A percentile compares a stretch with the other conserved stretches of the same genome.
These are phyloP conservation scores for zebrafish (Danio rerio) DNA, from an alignment of 2,113 vertebrate species.

Conservation along the genomic window DNA sequence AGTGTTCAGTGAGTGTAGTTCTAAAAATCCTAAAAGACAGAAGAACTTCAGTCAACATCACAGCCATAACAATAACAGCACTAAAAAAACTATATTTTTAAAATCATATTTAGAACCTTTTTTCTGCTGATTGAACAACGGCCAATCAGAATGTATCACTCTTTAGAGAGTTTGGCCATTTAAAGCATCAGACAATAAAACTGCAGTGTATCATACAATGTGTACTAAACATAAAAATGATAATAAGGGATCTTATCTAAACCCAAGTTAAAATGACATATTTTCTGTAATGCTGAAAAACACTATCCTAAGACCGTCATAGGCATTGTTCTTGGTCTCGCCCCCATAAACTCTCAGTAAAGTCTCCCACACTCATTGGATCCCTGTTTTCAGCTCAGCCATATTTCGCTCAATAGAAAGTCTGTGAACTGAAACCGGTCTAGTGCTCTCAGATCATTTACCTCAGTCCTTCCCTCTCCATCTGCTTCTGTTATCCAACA, in stretches of 20 bases:
- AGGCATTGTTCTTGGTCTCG: not conserved
- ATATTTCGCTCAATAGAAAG: slow-evolving; percentile 25
- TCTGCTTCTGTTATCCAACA: slow-evolving; percentile 48
- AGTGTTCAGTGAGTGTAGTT: too few species aligned
- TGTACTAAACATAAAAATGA: not conserved
- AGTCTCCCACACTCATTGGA: slow-evolving; percentile 11
- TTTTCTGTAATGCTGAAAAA: not conserved
- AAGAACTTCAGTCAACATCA: too few species aligned
- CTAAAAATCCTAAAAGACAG: too few species aligned
- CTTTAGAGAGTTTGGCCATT: too few species aligned
- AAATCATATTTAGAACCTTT: too few species aligned
- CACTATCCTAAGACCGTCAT: not conserved
- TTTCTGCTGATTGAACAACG: too few species aligned
- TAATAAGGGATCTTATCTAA: not conserved
- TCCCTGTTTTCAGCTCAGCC: slow-evolving; percentile 35
- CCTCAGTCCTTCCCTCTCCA: slow-evolving; percentile 38
- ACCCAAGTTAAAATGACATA: not conserved
- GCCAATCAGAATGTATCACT: too few species aligned
- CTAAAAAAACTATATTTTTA: too few species aligned
- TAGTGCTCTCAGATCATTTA: slow-evolving; percentile 45
- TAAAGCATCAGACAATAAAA: too few species aligned
- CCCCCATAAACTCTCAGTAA: slow-evolving; percentile 12
- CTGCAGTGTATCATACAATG: not conserved
- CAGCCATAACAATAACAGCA: too few species aligned
- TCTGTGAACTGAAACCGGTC: slow-evolving; percentile 40